phyloP scores from a whole-genome alignment of 2,113 vertebrate species.

The Ptychochromis oligacanthus region DNA sequence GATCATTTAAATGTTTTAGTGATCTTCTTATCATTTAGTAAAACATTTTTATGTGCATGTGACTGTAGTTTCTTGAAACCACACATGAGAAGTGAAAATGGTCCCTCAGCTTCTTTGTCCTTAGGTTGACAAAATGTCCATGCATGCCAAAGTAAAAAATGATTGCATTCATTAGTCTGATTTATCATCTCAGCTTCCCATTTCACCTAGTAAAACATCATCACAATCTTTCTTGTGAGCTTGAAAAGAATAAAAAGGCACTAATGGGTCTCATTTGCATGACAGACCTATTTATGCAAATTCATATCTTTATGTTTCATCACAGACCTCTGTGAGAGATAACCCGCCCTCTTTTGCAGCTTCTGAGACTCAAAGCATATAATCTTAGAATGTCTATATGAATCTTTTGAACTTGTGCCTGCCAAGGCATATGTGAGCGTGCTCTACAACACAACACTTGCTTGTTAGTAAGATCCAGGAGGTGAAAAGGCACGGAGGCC shows the following conservation, averaged over 20 bases:
- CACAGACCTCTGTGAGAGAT: background rate
- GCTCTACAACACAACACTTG: conserved; percentile 16
- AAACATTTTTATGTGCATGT: background rate
- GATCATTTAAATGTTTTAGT: conserved; percentile 7
- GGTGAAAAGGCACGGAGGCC: conserved; percentile 13
- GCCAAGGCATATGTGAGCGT: conserved; percentile 9
- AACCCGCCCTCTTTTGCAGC: conserved; percentile 16
- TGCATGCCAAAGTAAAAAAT: background rate
- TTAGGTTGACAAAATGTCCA: background rate
- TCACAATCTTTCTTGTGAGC: background rate
- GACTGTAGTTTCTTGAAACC: background rate
- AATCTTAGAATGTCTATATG: conserved; percentile 1
- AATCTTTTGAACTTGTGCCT: conserved; percentile 20
- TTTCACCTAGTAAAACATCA: conserved; percentile 32
- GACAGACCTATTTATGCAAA: conserved; percentile 9
- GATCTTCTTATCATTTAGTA: background rate
- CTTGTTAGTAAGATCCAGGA: conserved; percentile 46
- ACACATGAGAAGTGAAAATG: background rate
- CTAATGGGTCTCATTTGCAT: conserved; percentile 39
- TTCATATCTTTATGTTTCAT: conserved; percentile 24
- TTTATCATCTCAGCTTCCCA: conserved; percentile 7
- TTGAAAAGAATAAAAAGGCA: conserved; percentile 11
- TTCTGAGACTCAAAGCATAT: conserved; percentile 5
- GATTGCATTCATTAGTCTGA: conserved; percentile 24
- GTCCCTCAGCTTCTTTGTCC: background rate